These are phyloP conservation scores for Hymenopus coronatus DNA, from an alignment of 2,888 invertebrate species.

Conservation along the genomic window DNA sequence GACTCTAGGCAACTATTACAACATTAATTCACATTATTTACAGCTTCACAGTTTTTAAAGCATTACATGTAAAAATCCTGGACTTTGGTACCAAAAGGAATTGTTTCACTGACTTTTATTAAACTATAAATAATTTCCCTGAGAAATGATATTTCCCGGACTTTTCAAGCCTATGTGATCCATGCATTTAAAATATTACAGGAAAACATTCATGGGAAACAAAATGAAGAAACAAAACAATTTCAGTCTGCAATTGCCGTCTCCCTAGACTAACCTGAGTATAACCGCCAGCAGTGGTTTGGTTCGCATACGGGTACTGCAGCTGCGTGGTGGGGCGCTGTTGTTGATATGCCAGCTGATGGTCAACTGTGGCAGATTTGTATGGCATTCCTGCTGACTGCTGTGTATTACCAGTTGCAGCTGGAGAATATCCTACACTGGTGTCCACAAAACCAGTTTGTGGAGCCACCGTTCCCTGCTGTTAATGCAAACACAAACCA, in stretches of 20 bases:
- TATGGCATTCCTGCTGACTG: slow-evolving; percentile 52
- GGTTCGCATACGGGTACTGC: slow-evolving; percentile 40
- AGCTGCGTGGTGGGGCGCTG: slow-evolving; percentile 33
- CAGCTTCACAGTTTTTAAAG: no score
- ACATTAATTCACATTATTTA: no score
- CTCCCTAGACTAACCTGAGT: slow-evolving; percentile 10
- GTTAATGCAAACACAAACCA: not conserved
- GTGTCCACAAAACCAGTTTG: slow-evolving; percentile 51
- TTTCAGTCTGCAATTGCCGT: not conserved
- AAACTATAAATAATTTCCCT: no score
- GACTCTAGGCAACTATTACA: no score
- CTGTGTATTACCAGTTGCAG: slow-evolving; percentile 49
- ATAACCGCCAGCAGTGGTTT: slow-evolving; percentile 41
- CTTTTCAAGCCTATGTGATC: no score
- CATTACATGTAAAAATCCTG: no score
- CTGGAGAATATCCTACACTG: slow-evolving; percentile 44
- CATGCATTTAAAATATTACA: no score
- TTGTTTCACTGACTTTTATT: no score
- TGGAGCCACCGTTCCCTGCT: slow-evolving; percentile 46
- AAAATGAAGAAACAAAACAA: no score
- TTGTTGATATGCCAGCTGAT: slow-evolving; percentile 36
- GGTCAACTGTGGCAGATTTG: slow-evolving; percentile 49
- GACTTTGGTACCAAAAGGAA: no score
- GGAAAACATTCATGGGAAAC: no score
- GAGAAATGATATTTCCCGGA: no score